phyloP scores from a whole-genome alignment of 2,797 vertebrate species.

The Peromyscus melanophrys region DNA sequence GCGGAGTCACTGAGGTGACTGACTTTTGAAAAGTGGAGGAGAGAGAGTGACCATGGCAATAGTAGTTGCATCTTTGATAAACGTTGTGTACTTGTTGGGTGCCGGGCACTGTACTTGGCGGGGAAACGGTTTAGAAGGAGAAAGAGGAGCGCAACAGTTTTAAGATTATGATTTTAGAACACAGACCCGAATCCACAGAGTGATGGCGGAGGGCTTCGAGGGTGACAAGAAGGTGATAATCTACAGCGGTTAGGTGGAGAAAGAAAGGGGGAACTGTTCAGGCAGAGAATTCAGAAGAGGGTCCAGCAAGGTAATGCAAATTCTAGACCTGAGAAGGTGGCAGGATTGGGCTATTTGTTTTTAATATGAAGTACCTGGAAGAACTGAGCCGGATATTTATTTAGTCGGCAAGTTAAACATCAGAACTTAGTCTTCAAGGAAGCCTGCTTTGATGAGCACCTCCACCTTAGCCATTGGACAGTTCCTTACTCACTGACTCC shows the following conservation, averaged over 20 bases:
- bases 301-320: not conserved
- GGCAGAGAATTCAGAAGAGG: constrained; percentile 17
- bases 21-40: not conserved
- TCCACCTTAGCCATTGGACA: not conserved
- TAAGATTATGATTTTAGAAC: not conserved
- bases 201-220: not conserved
- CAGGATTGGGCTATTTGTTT: constrained; percentile 48
- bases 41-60: not conserved
- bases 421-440: constrained; percentile 48
- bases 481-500: not conserved
- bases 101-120: not conserved
- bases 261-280: not conserved
- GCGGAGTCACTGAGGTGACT: not conserved
- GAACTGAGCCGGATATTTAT: constrained; percentile 13
- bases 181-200: not conserved
- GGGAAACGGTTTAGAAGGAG: not conserved
- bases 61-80: constrained; percentile 37
- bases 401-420: constrained; percentile 52
- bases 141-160: not conserved
- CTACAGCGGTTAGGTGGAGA: constrained; percentile 35
- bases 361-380: not conserved
- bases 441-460: constrained; percentile 6
- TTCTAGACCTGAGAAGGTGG: constrained; percentile 23
- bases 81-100: not conserved
- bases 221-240: not conserved